A percentile compares a stretch with the other conserved stretches of the same genome.
Conservation (phyloP, 1,140 invertebrate genomes). For the Halotydeus destructor region DNA sequence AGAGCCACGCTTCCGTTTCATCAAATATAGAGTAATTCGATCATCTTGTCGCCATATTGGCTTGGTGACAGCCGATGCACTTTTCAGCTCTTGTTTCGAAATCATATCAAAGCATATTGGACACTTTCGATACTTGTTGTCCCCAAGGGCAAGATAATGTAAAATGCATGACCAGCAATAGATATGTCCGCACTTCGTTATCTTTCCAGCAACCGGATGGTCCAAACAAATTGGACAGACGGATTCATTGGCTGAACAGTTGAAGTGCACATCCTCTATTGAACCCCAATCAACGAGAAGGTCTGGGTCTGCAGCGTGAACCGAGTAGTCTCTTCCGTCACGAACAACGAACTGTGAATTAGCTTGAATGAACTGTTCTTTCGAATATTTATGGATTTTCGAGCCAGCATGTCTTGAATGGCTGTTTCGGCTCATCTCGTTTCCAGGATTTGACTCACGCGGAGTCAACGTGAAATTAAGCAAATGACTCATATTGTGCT, state of each 20-base stretch:
- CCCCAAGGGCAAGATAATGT: slow-evolving; percentile 65
- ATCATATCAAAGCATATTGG: slow-evolving; percentile 67
- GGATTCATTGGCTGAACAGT: slow-evolving; percentile 2
- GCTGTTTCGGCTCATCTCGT: slow-evolving; percentile 21
- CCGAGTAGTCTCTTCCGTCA: slow-evolving; percentile 47
- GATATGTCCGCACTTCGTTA: slow-evolving; percentile 81
- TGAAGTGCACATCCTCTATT: slow-evolving; percentile 14
- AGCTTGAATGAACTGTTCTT: slow-evolving; percentile 77
- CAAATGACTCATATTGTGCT: slow-evolving; percentile 76
- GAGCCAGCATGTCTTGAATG: slow-evolving; percentile 17
- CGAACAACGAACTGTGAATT: slow-evolving; percentile 89
- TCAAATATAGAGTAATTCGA: slow-evolving; percentile 54
- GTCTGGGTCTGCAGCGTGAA: slow-evolving; percentile 60
- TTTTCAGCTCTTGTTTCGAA: slow-evolving; percentile 54
- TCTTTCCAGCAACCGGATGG: slow-evolving; percentile 58
- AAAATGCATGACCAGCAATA: slow-evolving; percentile 89
- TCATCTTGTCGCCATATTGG: slow-evolving; percentile 38
- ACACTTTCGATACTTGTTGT: slow-evolving; percentile 52
- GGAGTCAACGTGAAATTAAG: slow-evolving; percentile 55
- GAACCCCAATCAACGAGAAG: slow-evolving; percentile 65
- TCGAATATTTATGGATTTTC: slow-evolving; percentile 44
- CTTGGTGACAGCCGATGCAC: slow-evolving; percentile 29
- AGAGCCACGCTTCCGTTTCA: slow-evolving; percentile 58
- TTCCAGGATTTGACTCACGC: slow-evolving; percentile 32
- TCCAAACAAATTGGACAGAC: slow-evolving; percentile 77